Evolutionary conservation across 2,888 invertebrate species (phyloP), one percentile per base, ranked within the genome.

Genomic region (Meiosimyza decipiens): DNA sequence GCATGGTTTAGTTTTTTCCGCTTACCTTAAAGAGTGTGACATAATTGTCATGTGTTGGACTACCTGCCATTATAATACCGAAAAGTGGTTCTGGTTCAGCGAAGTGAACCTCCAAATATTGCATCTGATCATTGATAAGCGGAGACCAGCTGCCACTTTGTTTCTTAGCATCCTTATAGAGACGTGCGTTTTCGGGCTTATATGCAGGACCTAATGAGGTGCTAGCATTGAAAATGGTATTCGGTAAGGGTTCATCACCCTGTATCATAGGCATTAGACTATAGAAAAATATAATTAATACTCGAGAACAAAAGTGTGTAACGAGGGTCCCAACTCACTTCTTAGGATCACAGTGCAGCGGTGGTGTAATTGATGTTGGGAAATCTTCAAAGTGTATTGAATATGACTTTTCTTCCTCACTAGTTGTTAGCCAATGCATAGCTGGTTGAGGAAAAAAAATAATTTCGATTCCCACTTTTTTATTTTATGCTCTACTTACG

Each of bases 11-110:
- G 4, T 28, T 28, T 28, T 47, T 6, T 22, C 16, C 1, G 16
- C 71, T 72, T 71, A 86, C 88, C 80, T 91, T 90, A 81, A 93
- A 96, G 79, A 93, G 92, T 18, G 94, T 94, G 55, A 96, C 93
- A 84, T 91, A 94, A 81, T 93, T 91, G 77, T 92, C 89, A 73
- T 90, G 90, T 3, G 90, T 80, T 0, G 92, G 91, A 82, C 91
- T 92, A 22, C 95, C 95, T 80, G 92, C 92, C 77, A 94, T 85
- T 12, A 91, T 86, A 1, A 95, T 88, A 0, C 95, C 96, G 81
- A 94, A 94, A 18, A 96, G 84, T 0, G 93, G 91, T 80, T 92
- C 91, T 3, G 90, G 88, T 11, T 88, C 87, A 0, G 90, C 90
- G 55, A 96, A 88, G 80, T 91, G 89, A 40, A 93, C 88, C 85